Percentiles rank a stretch among this genome's conserved stretches.
Conservation (phyloP, 2,797 vertebrate genomes). For the Ambastaia sidthimunki region DNA sequence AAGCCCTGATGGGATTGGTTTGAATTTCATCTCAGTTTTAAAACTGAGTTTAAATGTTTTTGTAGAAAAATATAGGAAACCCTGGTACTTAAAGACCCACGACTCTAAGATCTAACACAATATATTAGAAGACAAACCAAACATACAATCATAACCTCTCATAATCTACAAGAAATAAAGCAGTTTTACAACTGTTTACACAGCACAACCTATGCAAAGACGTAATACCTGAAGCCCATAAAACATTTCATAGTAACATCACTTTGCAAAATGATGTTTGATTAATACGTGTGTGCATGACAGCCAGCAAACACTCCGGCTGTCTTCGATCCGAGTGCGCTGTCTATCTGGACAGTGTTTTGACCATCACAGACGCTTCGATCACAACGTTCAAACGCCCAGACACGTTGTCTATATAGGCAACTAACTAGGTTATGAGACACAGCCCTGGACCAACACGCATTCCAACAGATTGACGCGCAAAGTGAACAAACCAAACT, state of each 20-base stretch:
- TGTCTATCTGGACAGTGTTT: background rate
- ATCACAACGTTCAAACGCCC: background rate
- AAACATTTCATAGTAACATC: no score
- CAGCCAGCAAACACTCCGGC: background rate
- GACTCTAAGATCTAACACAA: no score
- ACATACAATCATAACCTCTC: no score
- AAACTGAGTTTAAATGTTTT: no score
- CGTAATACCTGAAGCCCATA: no score
- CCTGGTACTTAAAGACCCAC: no score
- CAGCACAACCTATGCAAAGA: no score
- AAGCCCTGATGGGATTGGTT: background rate
- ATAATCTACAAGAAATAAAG: no score
- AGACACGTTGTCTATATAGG: constrained; percentile 9
- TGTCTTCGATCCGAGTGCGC: constrained; percentile 3
- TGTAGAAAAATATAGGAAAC: no score
- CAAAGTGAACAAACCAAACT: constrained; percentile 47
- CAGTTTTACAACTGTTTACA: no score
- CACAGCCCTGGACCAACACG: constrained; percentile 29
- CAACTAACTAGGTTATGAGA: background rate
- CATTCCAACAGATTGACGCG: constrained; percentile 74
- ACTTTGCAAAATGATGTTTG: background rate
- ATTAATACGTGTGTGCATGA: background rate
- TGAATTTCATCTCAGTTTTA: no score
- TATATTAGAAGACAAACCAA: no score
- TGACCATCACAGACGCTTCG: background rate